Evolutionary conservation across 2,113 vertebrate species (phyloP).

Genomic region (Ictidomys tridecemlineatus): DNA sequence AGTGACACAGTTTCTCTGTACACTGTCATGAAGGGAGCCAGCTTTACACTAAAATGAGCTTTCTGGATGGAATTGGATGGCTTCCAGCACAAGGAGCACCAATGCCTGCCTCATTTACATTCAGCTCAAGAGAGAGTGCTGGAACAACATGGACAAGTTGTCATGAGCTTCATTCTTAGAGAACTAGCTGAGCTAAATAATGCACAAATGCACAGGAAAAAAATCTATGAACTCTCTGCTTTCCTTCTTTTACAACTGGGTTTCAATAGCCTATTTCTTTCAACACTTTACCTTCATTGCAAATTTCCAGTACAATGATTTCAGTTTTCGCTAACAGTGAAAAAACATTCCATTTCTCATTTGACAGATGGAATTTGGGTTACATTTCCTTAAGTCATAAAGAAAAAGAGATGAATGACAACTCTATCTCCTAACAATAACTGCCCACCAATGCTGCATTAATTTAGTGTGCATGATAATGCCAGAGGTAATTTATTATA

Average conservation of each 20-base stretch:
- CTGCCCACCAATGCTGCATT: not conserved
- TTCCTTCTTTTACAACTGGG: not conserved
- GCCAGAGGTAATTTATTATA: not conserved
- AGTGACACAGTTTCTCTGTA: not conserved
- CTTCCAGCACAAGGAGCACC: not conserved
- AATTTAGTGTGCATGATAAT: not conserved
- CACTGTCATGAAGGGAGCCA: not conserved
- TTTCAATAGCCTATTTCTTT: too few species aligned
- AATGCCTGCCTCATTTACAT: not conserved
- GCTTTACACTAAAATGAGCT: not conserved
- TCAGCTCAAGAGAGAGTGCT: not conserved
- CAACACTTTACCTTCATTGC: too few species aligned
- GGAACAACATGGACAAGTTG: not conserved
- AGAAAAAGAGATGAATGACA: fast-evolving
- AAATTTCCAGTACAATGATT: too few species aligned
- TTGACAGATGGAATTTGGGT: too few species aligned
- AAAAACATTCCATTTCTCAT: too few species aligned
- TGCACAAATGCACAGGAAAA: not conserved
- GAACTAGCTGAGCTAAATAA: not conserved
- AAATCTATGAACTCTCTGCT: fast-evolving
- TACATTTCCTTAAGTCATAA: not conserved
- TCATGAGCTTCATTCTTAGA: not conserved
- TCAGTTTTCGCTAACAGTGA: too few species aligned
- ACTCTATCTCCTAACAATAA: not conserved
- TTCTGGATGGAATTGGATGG: not conserved